phyloP scores from a whole-genome alignment of 2,888 invertebrate genomes.

The Dorcus parallelipipedus region DNA sequence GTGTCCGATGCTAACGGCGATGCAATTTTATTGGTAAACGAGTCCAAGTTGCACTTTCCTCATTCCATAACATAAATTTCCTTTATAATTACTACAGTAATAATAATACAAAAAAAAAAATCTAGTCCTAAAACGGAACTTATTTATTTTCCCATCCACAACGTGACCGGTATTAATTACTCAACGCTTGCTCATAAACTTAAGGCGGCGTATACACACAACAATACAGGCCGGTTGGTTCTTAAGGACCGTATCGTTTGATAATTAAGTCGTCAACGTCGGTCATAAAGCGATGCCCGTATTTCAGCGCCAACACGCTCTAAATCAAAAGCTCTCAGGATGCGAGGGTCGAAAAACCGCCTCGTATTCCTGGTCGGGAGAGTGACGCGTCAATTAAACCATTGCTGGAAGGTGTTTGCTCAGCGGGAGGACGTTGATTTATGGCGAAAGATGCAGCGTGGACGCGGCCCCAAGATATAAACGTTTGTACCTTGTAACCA shows the following conservation, averaged over 20 bases:
- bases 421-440: constrained; percentile 21
- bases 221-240: too few species aligned
- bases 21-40: too few species aligned
- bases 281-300: neutral
- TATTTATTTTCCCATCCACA: too few species aligned
- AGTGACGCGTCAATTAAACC: constrained; percentile 21
- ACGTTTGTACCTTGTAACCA: constrained; percentile 47
- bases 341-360: neutral
- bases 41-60: too few species aligned
- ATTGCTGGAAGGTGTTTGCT: constrained; percentile 24
- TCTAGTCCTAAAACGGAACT: too few species aligned
- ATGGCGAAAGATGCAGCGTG: constrained; percentile 6
- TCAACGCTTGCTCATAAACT: neutral
- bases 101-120: too few species aligned
- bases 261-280: neutral
- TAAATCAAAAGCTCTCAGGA: neutral
- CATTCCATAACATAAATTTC: too few species aligned
- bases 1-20: too few species aligned
- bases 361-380: neutral
- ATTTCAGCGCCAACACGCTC: neutral
- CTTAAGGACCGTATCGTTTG: neutral
- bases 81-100: too few species aligned
- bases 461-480: neutral
- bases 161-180: neutral
- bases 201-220: too few species aligned